Percentiles rank a stretch among this genome's conserved stretches.
Evolutionary conservation across 2,888 invertebrate species (phyloP).

Genomic region (Agrotis exclamationis): DNA sequence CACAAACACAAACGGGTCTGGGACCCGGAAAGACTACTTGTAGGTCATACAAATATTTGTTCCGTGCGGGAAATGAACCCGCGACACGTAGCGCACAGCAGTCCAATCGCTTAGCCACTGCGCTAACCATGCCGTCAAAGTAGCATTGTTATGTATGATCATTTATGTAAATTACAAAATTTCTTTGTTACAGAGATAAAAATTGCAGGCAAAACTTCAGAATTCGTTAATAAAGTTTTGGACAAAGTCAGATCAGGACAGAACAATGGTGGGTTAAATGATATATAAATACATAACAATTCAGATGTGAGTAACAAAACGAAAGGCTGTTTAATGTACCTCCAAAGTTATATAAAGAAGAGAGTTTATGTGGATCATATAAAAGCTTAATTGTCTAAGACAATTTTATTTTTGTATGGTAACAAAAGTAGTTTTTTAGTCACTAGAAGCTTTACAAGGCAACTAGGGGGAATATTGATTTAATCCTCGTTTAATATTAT

Average conservation of each 20-base stretch:
- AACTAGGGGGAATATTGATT: conserved; percentile 77
- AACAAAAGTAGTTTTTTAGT: conserved; percentile 79
- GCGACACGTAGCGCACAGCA: too few relatives aligned
- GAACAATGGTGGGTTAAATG: conserved; percentile 94
- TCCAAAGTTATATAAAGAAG: conserved; percentile 89
- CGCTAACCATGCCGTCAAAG: too few relatives aligned
- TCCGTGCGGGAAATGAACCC: too few relatives aligned
- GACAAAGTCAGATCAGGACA: conserved; percentile 96
- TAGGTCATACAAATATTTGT: too few relatives aligned
- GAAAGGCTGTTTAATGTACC: conserved; percentile 91
- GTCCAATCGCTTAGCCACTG: too few relatives aligned
- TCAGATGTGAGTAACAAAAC: conserved; percentile 81
- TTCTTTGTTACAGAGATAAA: conserved; percentile 93
- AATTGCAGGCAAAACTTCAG: conserved; percentile 98
- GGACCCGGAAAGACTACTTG: too few relatives aligned
- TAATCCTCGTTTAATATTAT: conserved; percentile 70
- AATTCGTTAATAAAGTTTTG: conserved; percentile 97
- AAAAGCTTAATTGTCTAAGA: conserved; percentile 86
- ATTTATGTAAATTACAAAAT: conserved; percentile 21
- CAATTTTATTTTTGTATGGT: conserved; percentile 89
- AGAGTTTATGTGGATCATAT: conserved; percentile 82
- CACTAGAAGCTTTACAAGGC: conserved; percentile 85
- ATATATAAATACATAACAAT: conserved; percentile 88
- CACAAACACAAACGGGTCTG: too few relatives aligned
- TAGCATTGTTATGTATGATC: neutral